phyloP scores from a whole-genome alignment of 2,888 invertebrate species.

The Cristatella mucedo region DNA sequence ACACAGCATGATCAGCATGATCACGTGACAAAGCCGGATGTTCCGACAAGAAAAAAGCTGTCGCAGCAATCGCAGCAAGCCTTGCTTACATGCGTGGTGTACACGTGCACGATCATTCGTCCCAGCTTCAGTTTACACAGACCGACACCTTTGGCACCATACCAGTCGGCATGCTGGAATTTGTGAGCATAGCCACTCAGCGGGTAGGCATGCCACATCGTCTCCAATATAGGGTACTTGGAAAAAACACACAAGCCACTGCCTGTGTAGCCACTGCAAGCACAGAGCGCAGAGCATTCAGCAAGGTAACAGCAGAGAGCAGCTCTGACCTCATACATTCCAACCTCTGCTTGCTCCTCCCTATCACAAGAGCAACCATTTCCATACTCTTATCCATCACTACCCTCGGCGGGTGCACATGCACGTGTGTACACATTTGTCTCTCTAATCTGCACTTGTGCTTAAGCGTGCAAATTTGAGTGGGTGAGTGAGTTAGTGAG shows the following conservation, averaged over 20 bases:
- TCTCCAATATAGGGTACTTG: constrained; percentile 45
- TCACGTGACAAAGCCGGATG: no score
- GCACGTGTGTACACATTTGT: no score
- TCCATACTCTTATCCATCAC: no score
- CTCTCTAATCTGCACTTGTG: no score
- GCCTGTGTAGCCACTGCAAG: constrained; percentile 30
- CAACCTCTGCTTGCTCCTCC: no score
- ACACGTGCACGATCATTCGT: constrained; percentile 57
- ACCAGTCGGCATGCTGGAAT: constrained; percentile 94
- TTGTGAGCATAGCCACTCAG: constrained; percentile 94
- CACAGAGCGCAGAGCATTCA: constrained; percentile 77
- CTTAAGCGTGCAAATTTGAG: no score
- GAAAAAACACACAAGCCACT: constrained; percentile 37
- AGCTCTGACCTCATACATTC: no score
- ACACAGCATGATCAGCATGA: no score
- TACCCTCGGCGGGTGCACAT: no score
- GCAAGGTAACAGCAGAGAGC: no score
- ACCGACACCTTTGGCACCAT: constrained; percentile 68
- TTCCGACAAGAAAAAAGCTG: neutral
- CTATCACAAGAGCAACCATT: no score
- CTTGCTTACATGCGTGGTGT: constrained; percentile 73
- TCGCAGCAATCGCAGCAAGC: neutral
- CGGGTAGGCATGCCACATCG: constrained; percentile 79
- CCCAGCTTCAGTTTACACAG: constrained; percentile 37
- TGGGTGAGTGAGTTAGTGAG: no score